phyloP scores from a whole-genome alignment of 1,140 invertebrate genomes.

The Drosophila punjabiensis region DNA sequence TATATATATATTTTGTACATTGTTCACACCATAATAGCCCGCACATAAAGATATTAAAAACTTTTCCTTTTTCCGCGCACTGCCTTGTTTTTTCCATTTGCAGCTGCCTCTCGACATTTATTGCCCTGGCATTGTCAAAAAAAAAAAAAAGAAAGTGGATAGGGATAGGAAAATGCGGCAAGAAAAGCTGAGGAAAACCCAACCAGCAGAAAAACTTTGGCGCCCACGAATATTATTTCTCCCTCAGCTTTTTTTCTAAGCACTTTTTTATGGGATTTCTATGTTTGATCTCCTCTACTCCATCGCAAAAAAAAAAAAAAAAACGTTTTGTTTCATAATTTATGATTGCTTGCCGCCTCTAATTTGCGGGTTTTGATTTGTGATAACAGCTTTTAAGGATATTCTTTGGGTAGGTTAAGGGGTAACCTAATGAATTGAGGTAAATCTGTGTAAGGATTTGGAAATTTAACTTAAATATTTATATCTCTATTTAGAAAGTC shows the following conservation, averaged over 20 bases:
- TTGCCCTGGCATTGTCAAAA: constrained; percentile 68
- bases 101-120: constrained; percentile 76
- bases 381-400: constrained; percentile 54
- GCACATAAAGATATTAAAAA: constrained; percentile 83
- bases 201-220: constrained; percentile 56
- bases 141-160: constrained; percentile 27
- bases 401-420: neutral
- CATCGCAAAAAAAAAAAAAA: neutral
- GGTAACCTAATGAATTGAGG: constrained; percentile 21
- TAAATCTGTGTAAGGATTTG: neutral
- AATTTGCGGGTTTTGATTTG: constrained; percentile 61
- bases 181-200: constrained; percentile 30
- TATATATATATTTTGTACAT: constrained; percentile 5
- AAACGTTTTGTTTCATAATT: constrained; percentile 42
- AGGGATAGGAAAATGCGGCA: constrained; percentile 17
- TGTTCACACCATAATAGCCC: constrained; percentile 56
- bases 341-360: constrained; percentile 47
- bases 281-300: constrained; percentile 58
- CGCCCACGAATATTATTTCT: constrained; percentile 46
- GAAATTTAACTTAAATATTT: neutral
- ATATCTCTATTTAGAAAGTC: too few relatives aligned
- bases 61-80: constrained; percentile 52
- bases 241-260: constrained; percentile 51
- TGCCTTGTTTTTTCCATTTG: constrained; percentile 55
- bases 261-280: constrained; percentile 70